A percentile compares a stretch with the other conserved stretches of the same genome.
Evolutionary conservation across 35 echinoderm and acorn worm genomes (phyloP).

Genomic region (Heliocidaris tuberculata): DNA sequence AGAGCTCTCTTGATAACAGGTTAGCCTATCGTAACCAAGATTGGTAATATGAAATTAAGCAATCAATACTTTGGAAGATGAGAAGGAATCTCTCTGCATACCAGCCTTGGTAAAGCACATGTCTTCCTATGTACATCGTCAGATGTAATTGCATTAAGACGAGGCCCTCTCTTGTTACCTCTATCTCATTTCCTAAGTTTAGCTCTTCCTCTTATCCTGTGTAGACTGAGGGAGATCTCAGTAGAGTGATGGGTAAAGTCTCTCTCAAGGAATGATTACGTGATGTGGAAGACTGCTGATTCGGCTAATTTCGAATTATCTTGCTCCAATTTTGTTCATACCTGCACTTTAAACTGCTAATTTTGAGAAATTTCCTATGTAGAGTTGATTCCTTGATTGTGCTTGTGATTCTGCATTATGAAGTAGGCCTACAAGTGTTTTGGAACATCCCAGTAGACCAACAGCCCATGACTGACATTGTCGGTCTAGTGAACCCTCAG

Average conservation of each 20-base stretch:
- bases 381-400: background rate
- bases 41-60: background rate
- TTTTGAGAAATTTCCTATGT: background rate
- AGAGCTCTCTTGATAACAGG: no score
- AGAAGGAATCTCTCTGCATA: background rate
- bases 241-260: constrained; percentile 15
- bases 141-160: constrained; percentile 43
- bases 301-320: background rate
- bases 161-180: constrained; percentile 33
- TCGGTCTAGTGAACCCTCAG: no score
- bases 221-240: background rate
- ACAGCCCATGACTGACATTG: no score
- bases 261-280: background rate
- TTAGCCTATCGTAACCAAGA: no score
- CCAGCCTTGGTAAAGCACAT: background rate
- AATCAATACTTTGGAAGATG: background rate
- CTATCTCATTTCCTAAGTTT: constrained; percentile 50
- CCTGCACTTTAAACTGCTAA: background rate
- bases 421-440: background rate
- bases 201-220: constrained; percentile 26
- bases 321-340: background rate
- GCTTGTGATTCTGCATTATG: background rate
- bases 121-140: constrained; percentile 45
- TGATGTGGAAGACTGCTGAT: constrained; percentile 1
- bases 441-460: no score